Conservation (phyloP, 2,113 vertebrate genomes). For the Pagrus major region DNA sequence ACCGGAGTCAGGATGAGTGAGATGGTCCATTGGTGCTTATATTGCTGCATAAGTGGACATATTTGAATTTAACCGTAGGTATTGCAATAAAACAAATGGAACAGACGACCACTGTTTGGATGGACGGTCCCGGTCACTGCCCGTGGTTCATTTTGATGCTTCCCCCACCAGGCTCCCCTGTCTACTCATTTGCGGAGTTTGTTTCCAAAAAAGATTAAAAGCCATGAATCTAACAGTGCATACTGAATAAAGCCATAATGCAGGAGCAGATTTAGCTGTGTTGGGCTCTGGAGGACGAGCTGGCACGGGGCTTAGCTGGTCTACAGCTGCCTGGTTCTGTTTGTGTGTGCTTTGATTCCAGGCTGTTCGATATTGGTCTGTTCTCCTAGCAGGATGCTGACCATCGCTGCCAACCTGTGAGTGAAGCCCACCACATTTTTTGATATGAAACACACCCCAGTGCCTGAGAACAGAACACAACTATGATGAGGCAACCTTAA, state of each 20-base stretch:
- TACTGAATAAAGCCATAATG: slow-evolving; percentile 44
- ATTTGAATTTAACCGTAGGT: slow-evolving; percentile 48
- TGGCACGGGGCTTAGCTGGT: slow-evolving; percentile 37
- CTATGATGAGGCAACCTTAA: slow-evolving; percentile 14
- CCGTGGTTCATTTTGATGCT: slow-evolving; percentile 32
- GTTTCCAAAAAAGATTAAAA: slow-evolving; percentile 39
- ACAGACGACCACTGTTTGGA: slow-evolving; percentile 38
- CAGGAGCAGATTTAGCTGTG: slow-evolving; percentile 37
- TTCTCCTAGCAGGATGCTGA: slow-evolving; percentile 44
- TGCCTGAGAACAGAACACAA: slow-evolving; percentile 29
- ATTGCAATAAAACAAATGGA: slow-evolving; percentile 59
- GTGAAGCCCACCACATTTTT: slow-evolving; percentile 45
- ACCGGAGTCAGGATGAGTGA: slow-evolving; percentile 37
- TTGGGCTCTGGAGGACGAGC: slow-evolving; percentile 48
- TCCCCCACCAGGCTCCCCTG: neutral
- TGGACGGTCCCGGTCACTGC: slow-evolving; percentile 27
- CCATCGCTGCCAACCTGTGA: slow-evolving; percentile 45
- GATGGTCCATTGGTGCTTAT: slow-evolving; percentile 46
- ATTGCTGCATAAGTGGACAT: slow-evolving; percentile 43
- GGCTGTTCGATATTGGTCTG: slow-evolving; percentile 51
- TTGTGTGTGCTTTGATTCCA: slow-evolving; percentile 41
- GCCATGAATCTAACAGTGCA: slow-evolving; percentile 31
- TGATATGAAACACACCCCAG: slow-evolving; percentile 30
- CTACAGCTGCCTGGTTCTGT: slow-evolving; percentile 40
- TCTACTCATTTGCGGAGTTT: slow-evolving; percentile 40